A percentile compares a stretch with the other conserved stretches of the same genome.
Conservation (phyloP, 2,797 vertebrate species). For the Dermochelys coriacea region DNA sequence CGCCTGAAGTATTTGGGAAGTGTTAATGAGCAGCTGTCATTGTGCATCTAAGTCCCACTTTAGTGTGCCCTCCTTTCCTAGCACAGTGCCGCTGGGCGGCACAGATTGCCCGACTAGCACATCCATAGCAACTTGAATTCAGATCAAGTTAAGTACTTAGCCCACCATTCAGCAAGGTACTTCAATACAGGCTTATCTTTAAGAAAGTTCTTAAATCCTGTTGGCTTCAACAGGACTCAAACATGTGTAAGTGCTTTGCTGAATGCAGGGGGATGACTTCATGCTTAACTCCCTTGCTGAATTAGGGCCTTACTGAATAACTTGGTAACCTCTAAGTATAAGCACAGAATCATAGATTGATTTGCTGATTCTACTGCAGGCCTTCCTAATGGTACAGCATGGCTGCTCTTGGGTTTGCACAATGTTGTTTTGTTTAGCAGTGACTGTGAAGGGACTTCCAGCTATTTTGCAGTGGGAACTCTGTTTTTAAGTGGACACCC, state of each 20-base stretch:
- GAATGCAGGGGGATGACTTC: not conserved
- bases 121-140: fast-evolving
- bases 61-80: not conserved
- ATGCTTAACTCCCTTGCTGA: too few species aligned
- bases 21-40: not conserved
- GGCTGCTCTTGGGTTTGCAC: not conserved
- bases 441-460: slow-evolving; percentile 54
- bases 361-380: not conserved
- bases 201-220: not conserved
- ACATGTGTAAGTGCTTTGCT: not conserved
- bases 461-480: slow-evolving; percentile 61
- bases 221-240: not conserved
- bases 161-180: fast-evolving
- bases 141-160: not conserved
- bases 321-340: not conserved
- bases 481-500: slow-evolving; percentile 62
- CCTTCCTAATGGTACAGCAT: not conserved
- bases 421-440: slow-evolving; percentile 2
- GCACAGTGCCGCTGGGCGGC: fast-evolving
- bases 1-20: not conserved
- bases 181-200: not conserved
- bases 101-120: fast-evolving
- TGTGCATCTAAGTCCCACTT: fast-evolving
- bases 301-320: not conserved
- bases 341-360: not conserved